Conservation (phyloP, 2,888 invertebrate species). For the Cremastobaeus sp. region DNA sequence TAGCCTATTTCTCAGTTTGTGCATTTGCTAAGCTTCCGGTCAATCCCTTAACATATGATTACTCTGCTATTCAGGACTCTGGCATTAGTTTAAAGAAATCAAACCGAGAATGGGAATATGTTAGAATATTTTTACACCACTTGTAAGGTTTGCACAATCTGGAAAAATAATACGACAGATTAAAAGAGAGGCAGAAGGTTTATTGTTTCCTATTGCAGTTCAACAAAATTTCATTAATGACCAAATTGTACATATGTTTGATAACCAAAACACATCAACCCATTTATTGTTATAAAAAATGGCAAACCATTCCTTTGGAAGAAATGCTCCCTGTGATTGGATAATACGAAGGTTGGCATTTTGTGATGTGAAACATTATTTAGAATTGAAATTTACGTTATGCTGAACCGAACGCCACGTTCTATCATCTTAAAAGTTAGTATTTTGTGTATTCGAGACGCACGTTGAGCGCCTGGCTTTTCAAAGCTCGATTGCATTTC, state of each 20-base stretch:
- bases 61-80: slow-evolving; percentile 5
- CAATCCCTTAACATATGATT: slow-evolving; percentile 49
- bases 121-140: not conserved
- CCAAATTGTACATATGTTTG: too few species aligned
- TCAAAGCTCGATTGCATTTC: slow-evolving; percentile 52
- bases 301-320: slow-evolving; percentile 9
- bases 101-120: not conserved
- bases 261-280: too few species aligned
- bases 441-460: slow-evolving; percentile 46
- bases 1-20: slow-evolving; percentile 45
- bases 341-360: slow-evolving; percentile 28
- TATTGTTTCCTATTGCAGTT: too few species aligned
- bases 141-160: too few species aligned
- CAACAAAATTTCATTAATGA: too few species aligned
- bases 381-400: slow-evolving; percentile 44
- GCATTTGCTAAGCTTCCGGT: slow-evolving; percentile 48
- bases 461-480: slow-evolving; percentile 27
- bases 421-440: slow-evolving; percentile 52
- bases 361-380: slow-evolving; percentile 42
- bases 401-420: slow-evolving; percentile 25
- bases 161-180: too few species aligned
- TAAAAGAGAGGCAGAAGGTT: too few species aligned
- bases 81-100: not conserved
- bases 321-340: slow-evolving; percentile 25
- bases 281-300: not conserved